Evolutionary conservation across 2,797 vertebrate species (phyloP), one percentile per base, ranked within the genome.

Genomic region (Lagodon rhomboides): DNA sequence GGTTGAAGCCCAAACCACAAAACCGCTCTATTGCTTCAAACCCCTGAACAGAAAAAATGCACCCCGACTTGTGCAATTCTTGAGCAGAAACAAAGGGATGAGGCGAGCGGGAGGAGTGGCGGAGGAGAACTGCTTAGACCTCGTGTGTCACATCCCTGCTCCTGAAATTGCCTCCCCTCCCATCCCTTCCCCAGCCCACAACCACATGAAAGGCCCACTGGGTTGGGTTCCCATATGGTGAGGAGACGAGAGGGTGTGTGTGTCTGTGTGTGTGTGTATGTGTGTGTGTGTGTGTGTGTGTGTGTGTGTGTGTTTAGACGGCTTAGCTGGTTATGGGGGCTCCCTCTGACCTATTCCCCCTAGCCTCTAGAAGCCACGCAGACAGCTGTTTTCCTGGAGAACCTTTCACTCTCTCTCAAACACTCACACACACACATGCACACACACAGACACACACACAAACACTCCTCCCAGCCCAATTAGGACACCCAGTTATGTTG

Each of bases 141-240:
- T 80, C 5, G 11, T 82, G 64, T 86, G 86, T 85, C 81, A 85
- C 82, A 82, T 90, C 81, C 77, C 83, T 75, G 83, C 87, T 85
- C 66, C 74, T 88, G 77, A 79, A 85, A 84, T n/a, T 38, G 77
- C 83, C 74, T 87, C 82, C 77, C 59, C 69, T 82, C 84, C 81
- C 84, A 55, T 75, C 73, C 47, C 66, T 53, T 77, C 75, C 65
- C 49, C 73, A 80, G 55, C 75, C 86, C 86, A 18, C 71, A 84
- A 80, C 93, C 92, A 94, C 92, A 91, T 93, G 66, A 94, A 94
- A 93, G 80, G 68, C 72, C 66, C 17, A 70, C 83, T 92, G 91
- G 92, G 89, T 69, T 92, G 87, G 89, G 92, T 80, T 89, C 79
- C 87, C 87, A 93, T 92, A 89, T 91, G 90, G 86, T 89, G 83